A percentile compares a stretch with the other conserved stretches of the same genome.
Conservation (phyloP, 2,888 invertebrate species). For the Parnassius mnemosyne region DNA sequence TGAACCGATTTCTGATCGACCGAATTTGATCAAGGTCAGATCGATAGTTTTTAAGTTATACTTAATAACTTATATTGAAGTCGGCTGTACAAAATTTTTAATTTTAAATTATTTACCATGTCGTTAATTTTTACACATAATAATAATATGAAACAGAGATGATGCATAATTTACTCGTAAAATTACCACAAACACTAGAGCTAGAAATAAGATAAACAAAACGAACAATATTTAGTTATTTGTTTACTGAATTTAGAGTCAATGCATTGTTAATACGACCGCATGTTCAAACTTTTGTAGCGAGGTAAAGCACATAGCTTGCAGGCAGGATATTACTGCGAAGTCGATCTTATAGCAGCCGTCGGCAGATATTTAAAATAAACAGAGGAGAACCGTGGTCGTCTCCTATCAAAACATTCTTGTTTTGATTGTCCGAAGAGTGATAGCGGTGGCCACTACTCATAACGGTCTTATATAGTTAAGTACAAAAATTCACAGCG, state of each 20-base stretch:
- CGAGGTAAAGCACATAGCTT: constrained; percentile 47
- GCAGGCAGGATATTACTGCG: constrained; percentile 25
- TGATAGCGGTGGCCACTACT: constrained; percentile 31
- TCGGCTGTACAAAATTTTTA: too few species aligned
- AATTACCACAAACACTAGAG: too few species aligned
- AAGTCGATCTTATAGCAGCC: constrained; percentile 57
- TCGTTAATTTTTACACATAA: too few species aligned
- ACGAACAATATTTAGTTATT: constrained; percentile 32
- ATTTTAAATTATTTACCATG: too few species aligned
- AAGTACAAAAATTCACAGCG: constrained; percentile 1
- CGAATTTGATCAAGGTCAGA: too few species aligned
- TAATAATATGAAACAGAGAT: too few species aligned
- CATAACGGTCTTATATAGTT: not conserved
- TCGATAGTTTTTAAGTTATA: too few species aligned
- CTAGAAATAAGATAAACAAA: constrained; percentile 13
- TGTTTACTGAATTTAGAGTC: constrained; percentile 40
- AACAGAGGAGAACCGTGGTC: constrained; percentile 53
- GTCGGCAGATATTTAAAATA: constrained; percentile 68
- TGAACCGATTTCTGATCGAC: too few species aligned
- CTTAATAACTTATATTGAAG: too few species aligned
- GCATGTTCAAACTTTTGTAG: constrained; percentile 47
- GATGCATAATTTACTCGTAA: too few species aligned
- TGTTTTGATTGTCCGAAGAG: constrained; percentile 64
- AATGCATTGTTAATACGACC: constrained; percentile 36
- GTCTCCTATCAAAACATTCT: constrained; percentile 72